Evolutionary conservation across 2,113 vertebrate species (phyloP).

Genomic region (Chloropsis hardwickii): DNA sequence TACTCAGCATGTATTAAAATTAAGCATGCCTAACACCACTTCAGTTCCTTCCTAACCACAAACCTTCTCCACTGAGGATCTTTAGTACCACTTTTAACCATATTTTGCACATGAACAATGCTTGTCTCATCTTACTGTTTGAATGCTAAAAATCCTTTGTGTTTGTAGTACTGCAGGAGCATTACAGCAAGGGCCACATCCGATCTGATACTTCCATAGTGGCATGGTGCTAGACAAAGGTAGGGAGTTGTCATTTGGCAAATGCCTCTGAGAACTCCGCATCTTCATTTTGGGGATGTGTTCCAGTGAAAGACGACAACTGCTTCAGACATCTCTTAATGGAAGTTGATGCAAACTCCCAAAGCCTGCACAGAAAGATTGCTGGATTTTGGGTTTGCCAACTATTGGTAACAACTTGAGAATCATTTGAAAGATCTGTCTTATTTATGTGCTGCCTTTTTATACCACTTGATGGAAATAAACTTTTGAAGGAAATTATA

Average conservation of each 20-base stretch:
- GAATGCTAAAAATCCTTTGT: background rate
- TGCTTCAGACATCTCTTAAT: background rate
- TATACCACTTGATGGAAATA: background rate
- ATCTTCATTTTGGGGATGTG: background rate
- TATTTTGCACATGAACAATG: background rate
- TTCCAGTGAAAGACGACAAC: background rate
- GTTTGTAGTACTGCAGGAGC: background rate
- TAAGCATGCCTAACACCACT: background rate
- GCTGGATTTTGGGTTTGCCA: background rate
- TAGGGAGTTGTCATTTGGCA: background rate
- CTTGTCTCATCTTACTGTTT: background rate
- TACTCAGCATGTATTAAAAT: background rate
- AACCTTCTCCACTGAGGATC: background rate
- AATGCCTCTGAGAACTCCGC: background rate
- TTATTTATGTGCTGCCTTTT: background rate
- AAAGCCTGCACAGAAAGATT: background rate
- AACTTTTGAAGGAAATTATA: background rate
- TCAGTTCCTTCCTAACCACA: background rate
- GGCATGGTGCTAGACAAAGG: background rate
- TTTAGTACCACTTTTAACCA: background rate
- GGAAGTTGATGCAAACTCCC: background rate
- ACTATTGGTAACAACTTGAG: background rate
- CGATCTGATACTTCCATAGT: background rate
- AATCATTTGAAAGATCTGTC: background rate
- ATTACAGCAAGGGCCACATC: background rate